These are phyloP conservation scores for Argyresthia albistria DNA, from an alignment of 2,888 invertebrate species.

Conservation along the genomic window DNA sequence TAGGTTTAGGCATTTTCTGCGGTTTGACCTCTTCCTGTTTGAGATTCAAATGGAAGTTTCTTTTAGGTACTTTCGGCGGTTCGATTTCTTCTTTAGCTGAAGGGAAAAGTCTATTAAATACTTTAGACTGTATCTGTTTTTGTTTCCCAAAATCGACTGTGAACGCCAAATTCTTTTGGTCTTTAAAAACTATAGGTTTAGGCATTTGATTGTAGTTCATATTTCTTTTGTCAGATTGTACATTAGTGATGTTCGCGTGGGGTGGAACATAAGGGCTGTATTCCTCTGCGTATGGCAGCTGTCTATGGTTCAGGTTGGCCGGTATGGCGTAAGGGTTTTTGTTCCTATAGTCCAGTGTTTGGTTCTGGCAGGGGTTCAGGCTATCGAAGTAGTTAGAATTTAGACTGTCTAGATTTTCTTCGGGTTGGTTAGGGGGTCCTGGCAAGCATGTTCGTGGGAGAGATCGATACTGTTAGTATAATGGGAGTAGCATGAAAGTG, in stretches of 20 bases:
- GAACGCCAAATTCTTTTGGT: slow-evolving; percentile 40
- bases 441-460: slow-evolving; percentile 41
- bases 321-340: slow-evolving; percentile 69
- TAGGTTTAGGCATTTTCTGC: slow-evolving; percentile 38
- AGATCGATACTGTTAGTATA: slow-evolving; percentile 11
- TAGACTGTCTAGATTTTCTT: slow-evolving; percentile 54
- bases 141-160: slow-evolving; percentile 42
- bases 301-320: slow-evolving; percentile 57
- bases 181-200: slow-evolving; percentile 46
- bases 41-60: slow-evolving; percentile 54
- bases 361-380: slow-evolving; percentile 49
- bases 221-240: slow-evolving; percentile 26
- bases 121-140: slow-evolving; percentile 48
- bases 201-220: slow-evolving; percentile 29
- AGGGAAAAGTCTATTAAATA: slow-evolving; percentile 57
- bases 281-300: slow-evolving; percentile 40
- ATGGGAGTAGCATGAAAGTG: background rate
- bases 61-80: slow-evolving; percentile 34
- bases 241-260: slow-evolving; percentile 37
- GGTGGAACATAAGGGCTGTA: slow-evolving; percentile 54
- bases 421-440: slow-evolving; percentile 41
- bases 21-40: slow-evolving; percentile 43
- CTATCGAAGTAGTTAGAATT: slow-evolving; percentile 60
- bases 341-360: slow-evolving; percentile 42
- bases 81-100: slow-evolving; percentile 28